Conservation (phyloP, 2,113 vertebrate genomes). For the Anas platyrhynchos region DNA sequence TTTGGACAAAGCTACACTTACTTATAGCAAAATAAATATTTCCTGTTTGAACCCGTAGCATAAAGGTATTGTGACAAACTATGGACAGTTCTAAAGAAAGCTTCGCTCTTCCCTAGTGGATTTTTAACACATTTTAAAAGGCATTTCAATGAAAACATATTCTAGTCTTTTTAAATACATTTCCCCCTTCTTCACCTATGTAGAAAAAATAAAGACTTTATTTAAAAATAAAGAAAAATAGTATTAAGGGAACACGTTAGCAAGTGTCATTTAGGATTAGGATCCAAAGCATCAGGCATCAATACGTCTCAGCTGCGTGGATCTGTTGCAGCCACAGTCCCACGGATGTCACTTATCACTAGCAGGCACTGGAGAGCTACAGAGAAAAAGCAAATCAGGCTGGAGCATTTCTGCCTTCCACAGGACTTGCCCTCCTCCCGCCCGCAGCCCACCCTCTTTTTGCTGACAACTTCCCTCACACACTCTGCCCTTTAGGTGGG, state of each 20-base stretch:
- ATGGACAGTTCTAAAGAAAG: slow-evolving; percentile 13
- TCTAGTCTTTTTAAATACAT: neutral
- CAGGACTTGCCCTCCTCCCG: neutral
- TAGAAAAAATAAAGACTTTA: neutral
- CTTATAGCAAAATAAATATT: slow-evolving; percentile 49
- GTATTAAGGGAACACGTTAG: neutral
- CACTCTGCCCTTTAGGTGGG: neutral
- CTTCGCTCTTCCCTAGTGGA: neutral
- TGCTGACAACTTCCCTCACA: neutral
- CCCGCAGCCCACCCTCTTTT: neutral
- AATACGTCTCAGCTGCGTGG: neutral
- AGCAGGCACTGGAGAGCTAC: neutral
- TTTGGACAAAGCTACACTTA: slow-evolving; percentile 6
- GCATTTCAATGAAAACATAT: neutral
- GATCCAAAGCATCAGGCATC: neutral
- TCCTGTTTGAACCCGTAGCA: slow-evolving; percentile 4
- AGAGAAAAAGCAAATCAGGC: neutral
- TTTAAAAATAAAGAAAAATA: neutral
- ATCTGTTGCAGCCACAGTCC: neutral
- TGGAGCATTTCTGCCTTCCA: neutral
- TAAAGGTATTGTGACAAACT: neutral
- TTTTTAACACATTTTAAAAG: slow-evolving; percentile 1
- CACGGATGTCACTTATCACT: neutral
- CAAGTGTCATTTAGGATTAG: neutral
- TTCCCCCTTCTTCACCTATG: neutral